Evolutionary conservation across 2,888 invertebrate species (phyloP).

Genomic region (Crossocerus cetratus): DNA sequence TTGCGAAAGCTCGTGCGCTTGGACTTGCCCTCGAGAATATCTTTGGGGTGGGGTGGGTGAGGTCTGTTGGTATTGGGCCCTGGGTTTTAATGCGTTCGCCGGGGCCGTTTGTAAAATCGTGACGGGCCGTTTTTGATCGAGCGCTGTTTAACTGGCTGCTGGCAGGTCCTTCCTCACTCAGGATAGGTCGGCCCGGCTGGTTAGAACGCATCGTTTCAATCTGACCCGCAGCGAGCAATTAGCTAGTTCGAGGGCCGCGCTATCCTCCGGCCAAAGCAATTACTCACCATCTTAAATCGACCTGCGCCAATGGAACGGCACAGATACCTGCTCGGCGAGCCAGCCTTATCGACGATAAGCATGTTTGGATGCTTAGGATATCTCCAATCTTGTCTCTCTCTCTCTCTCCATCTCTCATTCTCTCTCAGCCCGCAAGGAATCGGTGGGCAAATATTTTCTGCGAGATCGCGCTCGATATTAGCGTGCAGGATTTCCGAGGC

Average conservation of each 20-base stretch:
- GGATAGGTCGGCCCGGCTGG: constrained; percentile 24
- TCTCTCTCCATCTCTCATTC: too few relatives aligned
- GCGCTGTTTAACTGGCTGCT: constrained; percentile 51
- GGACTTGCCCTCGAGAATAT: too few relatives aligned
- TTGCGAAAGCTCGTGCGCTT: too few relatives aligned
- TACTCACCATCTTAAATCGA: constrained; percentile 39
- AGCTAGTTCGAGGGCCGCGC: neutral
- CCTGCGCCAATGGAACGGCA: constrained; percentile 9
- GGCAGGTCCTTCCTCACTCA: constrained; percentile 51
- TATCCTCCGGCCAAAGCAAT: constrained; percentile 28
- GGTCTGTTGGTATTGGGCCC: too few relatives aligned
- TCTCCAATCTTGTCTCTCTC: neutral
- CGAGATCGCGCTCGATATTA: constrained; percentile 8
- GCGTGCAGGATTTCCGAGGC: constrained; percentile 19
- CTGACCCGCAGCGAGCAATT: constrained; percentile 23
- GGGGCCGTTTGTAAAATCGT: constrained; percentile 16
- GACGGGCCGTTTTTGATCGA: constrained; percentile 41
- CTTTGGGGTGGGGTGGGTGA: too few relatives aligned
- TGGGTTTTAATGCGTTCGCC: too few relatives aligned
- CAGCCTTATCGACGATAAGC: neutral
- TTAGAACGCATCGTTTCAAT: constrained; percentile 22
- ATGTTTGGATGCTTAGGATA: neutral
- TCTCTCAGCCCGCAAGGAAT: neutral
- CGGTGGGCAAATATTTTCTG: neutral
- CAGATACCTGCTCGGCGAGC: constrained; percentile 16